Evolutionary conservation across 2,888 invertebrate species (phyloP).

Genomic region (Crossocerus cetratus): DNA sequence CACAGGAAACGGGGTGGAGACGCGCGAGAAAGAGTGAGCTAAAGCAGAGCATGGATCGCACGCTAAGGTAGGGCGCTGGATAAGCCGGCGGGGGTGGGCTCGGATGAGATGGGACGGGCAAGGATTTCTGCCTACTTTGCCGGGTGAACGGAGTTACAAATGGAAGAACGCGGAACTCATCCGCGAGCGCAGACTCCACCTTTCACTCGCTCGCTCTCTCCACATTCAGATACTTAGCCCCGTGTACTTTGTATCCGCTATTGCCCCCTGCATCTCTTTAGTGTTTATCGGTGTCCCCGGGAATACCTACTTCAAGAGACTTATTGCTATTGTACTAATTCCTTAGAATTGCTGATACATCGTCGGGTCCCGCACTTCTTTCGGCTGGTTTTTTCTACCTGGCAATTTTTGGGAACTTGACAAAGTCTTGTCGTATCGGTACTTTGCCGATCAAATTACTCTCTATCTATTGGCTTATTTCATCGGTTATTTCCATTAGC

Average conservation of each 20-base stretch:
- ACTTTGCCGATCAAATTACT: neutral
- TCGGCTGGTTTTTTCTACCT: no score
- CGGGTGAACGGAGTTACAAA: conserved; percentile 75
- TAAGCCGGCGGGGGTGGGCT: conserved; percentile 59
- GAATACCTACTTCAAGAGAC: no score
- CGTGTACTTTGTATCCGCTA: no score
- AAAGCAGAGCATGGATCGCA: conserved; percentile 10
- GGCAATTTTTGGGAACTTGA: no score
- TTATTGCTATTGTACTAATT: no score
- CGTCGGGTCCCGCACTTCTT: no score
- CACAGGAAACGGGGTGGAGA: neutral
- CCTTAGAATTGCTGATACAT: no score
- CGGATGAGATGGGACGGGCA: conserved; percentile 57
- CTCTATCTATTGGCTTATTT: neutral
- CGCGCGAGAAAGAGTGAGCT: conserved; percentile 5
- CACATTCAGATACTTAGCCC: no score
- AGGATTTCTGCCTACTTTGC: conserved; percentile 73
- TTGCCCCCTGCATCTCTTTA: no score
- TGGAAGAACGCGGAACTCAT: conserved; percentile 74
- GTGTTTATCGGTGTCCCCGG: no score
- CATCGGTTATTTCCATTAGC: conserved; percentile 10
- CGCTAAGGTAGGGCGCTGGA: conserved; percentile 15
- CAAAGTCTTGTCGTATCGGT: neutral
- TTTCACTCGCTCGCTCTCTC: neutral
- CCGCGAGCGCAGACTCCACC: conserved; percentile 67